Evolutionary conservation across 2,113 vertebrate genomes (phyloP), one percentile per base, ranked within the genome.

Genomic region (Sardina pilchardus): DNA sequence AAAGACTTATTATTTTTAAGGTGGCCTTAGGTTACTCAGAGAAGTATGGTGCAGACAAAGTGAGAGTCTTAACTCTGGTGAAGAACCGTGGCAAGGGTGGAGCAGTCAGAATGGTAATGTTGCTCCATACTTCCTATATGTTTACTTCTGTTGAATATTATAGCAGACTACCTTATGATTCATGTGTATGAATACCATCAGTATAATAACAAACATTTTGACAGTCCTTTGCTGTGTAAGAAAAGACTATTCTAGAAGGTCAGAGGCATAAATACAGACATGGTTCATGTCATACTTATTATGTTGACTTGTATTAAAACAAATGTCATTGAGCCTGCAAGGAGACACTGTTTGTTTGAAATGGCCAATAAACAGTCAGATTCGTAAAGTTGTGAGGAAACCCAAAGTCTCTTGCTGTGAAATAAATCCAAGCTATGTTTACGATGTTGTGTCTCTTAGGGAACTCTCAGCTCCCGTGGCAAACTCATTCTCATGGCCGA

Each of bases 61-160:
- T 99, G 34, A 95, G 97, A 63, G 97, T 99, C 50, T 91, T 99
- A 91, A 96, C 96, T 0, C 92, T 97, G 87, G 93, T 95, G 94
- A 94, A 95, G 94, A 99, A 99, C 92, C 94, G 95, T 83, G 98
- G 98, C 36, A 99, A 99, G 94, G 98, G 98, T 1, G 98, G 97
- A 82, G 98, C 98, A 34, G 94, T 99, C 81, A 95, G 93, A 85
- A 98, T 96, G 98, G 98, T 99, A 95, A 93, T 88, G 7, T 12
- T 39, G 71, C 12, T 47, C 45, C 10, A 14, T 36, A 36, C 30
- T 6, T 34, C 5, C 14, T 30, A 14, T 78, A 14, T 71, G 71
- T n/a, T 78, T 78, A 78, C 34, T 78, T 34, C 9, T 71, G 59
- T 14, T 1, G 30, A 36, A 78, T 78, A 34, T 78, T 78, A 36